phyloP scores from a whole-genome alignment of 1,140 invertebrate species.

The Oppia nitens region DNA sequence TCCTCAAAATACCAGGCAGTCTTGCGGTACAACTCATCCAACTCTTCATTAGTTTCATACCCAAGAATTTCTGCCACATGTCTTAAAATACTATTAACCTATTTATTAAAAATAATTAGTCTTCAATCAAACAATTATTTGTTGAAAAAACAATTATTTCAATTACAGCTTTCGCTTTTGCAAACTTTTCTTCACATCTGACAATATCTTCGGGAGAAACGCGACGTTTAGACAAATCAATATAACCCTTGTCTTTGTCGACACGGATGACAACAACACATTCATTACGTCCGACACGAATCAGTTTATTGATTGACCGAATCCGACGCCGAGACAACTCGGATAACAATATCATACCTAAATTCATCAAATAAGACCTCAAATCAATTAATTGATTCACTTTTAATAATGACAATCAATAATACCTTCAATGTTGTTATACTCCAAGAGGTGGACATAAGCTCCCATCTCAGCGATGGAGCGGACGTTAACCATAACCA shows the following conservation, averaged over 20 bases:
- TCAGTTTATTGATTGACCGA: slow-evolving; percentile 96
- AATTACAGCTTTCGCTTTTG: slow-evolving; percentile 86
- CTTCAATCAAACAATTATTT: background rate
- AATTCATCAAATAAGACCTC: background rate
- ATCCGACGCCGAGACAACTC: slow-evolving; percentile 96
- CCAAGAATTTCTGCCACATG: slow-evolving; percentile 89
- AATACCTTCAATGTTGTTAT: slow-evolving; percentile 98
- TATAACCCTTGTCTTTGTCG: slow-evolving; percentile 99
- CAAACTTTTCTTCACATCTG: slow-evolving; percentile 94
- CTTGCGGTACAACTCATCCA: slow-evolving; percentile 87
- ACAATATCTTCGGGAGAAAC: slow-evolving; percentile 94
- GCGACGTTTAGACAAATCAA: slow-evolving; percentile 95
- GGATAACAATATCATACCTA: slow-evolving; percentile 45
- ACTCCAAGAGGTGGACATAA: slow-evolving; percentile 92
- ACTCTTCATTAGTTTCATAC: slow-evolving; percentile 72
- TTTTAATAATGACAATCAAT: slow-evolving; percentile 33
- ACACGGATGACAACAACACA: slow-evolving; percentile 98
- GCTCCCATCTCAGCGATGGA: slow-evolving; percentile 99
- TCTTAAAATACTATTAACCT: slow-evolving; percentile 77
- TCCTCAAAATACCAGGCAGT: slow-evolving; percentile 99
- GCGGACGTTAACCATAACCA: slow-evolving; percentile 97
- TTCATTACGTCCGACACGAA: slow-evolving; percentile 93
- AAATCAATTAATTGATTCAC: background rate
- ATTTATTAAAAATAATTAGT: slow-evolving; percentile 2
- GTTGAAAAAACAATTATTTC: slow-evolving; percentile 5